phyloP scores from a whole-genome alignment of 2,888 invertebrate species.

The Tricholauxania praeusta region DNA sequence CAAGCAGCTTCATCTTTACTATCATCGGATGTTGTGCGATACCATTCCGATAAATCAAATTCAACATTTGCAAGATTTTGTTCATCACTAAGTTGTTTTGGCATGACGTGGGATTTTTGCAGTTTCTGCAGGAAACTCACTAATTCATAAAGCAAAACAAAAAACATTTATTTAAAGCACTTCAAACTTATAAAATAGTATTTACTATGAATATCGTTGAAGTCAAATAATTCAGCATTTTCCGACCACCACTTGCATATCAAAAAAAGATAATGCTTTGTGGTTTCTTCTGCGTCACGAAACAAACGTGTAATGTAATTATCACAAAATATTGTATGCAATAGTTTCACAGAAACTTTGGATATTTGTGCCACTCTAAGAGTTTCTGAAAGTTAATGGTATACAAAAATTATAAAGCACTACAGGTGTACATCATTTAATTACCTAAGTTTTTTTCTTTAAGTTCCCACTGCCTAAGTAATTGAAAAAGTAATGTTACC shows the following conservation, averaged over 20 bases:
- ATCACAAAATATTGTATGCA: constrained; percentile 61
- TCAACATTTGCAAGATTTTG: constrained; percentile 48
- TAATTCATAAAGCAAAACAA: constrained; percentile 40
- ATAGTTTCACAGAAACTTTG: constrained; percentile 57
- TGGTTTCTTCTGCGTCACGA: constrained; percentile 62
- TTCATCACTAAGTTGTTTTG: constrained; percentile 52
- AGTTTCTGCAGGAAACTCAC: constrained; percentile 59
- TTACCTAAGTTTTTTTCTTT: constrained; percentile 48
- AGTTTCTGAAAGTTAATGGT: constrained; percentile 48
- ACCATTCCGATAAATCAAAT: constrained; percentile 57
- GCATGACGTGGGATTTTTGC: constrained; percentile 59
- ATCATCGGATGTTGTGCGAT: constrained; percentile 48
- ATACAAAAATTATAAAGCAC: neutral
- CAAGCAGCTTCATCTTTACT: constrained; percentile 12
- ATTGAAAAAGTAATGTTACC: constrained; percentile 60
- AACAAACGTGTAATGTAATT: constrained; percentile 60
- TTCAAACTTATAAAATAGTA: neutral
- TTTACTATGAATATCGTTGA: constrained; percentile 57
- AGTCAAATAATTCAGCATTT: constrained; percentile 50
- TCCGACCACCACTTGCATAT: constrained; percentile 62
- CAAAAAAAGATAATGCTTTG: constrained; percentile 60
- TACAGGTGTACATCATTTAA: neutral
- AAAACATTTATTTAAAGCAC: neutral
- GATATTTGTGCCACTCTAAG: constrained; percentile 57
- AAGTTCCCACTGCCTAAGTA: constrained; percentile 60